Percentiles rank a stretch among this genome's conserved stretches.
Evolutionary conservation across 2,888 invertebrate species (phyloP).

Genomic region (Fragum sueziense): DNA sequence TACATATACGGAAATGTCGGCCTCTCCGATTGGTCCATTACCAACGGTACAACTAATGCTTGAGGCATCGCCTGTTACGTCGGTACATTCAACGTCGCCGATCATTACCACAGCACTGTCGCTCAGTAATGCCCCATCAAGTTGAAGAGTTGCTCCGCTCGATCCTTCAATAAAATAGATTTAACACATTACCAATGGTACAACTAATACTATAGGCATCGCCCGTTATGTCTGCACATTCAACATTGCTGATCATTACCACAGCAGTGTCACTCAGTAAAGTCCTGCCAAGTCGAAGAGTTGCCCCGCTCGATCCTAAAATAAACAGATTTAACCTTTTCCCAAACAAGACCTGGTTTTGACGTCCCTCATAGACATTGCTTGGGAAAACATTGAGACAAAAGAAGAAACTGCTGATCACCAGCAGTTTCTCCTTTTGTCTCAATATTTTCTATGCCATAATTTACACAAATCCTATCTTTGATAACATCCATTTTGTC

Average conservation of each 20-base stretch:
- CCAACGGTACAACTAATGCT: conserved; percentile 66
- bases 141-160: conserved; percentile 1
- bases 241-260: conserved; percentile 69
- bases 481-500: no score
- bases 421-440: no score
- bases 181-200: conserved; percentile 62
- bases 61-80: conserved; percentile 57
- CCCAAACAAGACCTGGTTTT: no score
- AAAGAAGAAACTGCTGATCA: no score
- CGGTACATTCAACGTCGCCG: conserved; percentile 67
- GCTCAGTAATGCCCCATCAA: conserved; percentile 71
- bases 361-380: no score
- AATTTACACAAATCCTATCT: no score
- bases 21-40: conserved; percentile 57
- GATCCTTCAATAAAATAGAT: conserved; percentile 5
- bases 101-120: conserved; percentile 58
- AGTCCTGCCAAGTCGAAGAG: conserved; percentile 62
- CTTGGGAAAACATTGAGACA: no score
- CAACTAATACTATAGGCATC: conserved; percentile 63
- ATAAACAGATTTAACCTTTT: no score
- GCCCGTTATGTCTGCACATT: conserved; percentile 62
- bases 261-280: conserved; percentile 60
- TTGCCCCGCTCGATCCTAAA: not conserved
- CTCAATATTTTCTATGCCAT: no score
- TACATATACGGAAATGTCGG: conserved; percentile 55